Percentiles rank a stretch among this genome's conserved stretches.
phyloP scores from a whole-genome alignment of 1,140 invertebrate genomes.

The Microplitis mediator region DNA sequence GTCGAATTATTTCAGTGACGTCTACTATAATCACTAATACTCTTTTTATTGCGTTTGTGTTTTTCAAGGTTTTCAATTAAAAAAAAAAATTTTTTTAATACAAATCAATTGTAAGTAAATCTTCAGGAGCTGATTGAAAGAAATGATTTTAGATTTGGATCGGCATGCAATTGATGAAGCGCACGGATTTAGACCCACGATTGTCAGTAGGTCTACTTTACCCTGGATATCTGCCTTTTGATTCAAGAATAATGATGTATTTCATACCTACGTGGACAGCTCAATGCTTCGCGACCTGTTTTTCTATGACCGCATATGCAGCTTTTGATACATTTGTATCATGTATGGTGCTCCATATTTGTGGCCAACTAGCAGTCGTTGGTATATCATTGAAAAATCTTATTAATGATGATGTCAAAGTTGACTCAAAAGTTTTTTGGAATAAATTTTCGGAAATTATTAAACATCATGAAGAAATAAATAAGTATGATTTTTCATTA shows the following conservation, averaged over 20 bases:
- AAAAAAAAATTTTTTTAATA: too few species aligned
- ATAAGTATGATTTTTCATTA: neutral
- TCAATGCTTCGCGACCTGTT: conserved; percentile 51
- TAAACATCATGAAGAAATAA: conserved; percentile 2
- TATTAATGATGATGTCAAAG: neutral
- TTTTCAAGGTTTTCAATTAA: conserved; percentile 12
- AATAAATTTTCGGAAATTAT: neutral
- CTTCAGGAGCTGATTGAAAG: neutral
- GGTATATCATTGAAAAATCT: conserved; percentile 24
- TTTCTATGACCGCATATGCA: conserved; percentile 55
- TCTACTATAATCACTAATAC: conserved; percentile 20
- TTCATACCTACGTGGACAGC: conserved; percentile 58
- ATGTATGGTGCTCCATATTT: conserved; percentile 58
- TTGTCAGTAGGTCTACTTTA: conserved; percentile 27
- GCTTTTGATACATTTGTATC: conserved; percentile 59
- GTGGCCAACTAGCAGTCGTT: conserved; percentile 57
- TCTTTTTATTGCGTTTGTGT: conserved; percentile 23
- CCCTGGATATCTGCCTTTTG: conserved; percentile 49
- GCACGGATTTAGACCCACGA: conserved; percentile 22
- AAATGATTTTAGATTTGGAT: conserved; percentile 20
- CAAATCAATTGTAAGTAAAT: neutral
- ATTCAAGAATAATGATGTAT: conserved; percentile 50
- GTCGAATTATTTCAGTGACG: conserved; percentile 22
- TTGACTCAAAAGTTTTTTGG: neutral
- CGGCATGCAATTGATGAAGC: conserved; percentile 16